Evolutionary conservation across 2,888 invertebrate species (phyloP), one percentile per base, ranked within the genome.

Genomic region (Napeogenes inachia): DNA sequence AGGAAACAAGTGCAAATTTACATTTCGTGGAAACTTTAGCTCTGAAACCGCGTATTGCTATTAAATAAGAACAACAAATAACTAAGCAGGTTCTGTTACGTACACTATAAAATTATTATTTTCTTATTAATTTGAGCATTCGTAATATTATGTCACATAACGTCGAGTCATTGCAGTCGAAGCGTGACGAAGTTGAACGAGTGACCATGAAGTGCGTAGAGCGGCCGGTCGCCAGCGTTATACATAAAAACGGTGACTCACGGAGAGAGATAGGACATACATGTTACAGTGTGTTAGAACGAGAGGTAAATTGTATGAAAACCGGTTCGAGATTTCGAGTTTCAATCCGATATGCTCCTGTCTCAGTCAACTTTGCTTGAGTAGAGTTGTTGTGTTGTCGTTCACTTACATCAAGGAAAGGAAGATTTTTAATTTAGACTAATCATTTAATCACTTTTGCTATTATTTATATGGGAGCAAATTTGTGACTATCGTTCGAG

Each of bases 261-360:
- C 75, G 74, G 80, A 89, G 73, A 76, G 86, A 84, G 89, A 83
- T 69, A 75, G 77, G 78, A 75, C 71, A 88, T 87, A 79, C 75
- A 66, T 71, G 73, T 70, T 68, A 65, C 66, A 66, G 71, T 70
- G 71, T 64, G 80, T 67, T 68, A 75, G 85, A 89, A 73, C 81
- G 80, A 80, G 88, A 89, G 77, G 76, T 71, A 67, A 75, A 74
- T 80, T 75, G 70, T 73, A 76, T 80, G 77, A 82, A 81, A 89
- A 89, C 90, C 85, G 87, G 89, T 90, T 90, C 81, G 75, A 82
- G 84, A 89, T 88, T 90, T 90, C 90, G 88, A 89, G 88, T 89
- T 88, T 86, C 84, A 84, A 89, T 87, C 85, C 88, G 86, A 89
- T 90, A 89, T 81, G 88, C 89, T 87, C 85, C 84, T 80, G 88